Base-by-base conservation (phyloP, 2,888 invertebrate genomes). In the Chromoteleia sp. region DNA sequence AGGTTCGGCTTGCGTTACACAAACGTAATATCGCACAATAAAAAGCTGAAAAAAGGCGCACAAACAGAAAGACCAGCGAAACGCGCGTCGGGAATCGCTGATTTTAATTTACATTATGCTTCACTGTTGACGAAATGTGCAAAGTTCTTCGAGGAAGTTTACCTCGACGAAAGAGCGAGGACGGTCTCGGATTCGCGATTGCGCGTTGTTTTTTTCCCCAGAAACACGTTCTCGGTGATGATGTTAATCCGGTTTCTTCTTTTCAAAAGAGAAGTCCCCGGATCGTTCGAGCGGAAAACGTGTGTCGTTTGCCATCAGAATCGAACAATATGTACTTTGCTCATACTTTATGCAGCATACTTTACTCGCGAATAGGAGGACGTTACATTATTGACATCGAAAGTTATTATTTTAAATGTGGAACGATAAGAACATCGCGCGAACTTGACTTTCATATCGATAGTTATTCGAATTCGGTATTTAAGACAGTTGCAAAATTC, bases 241-340 rank as follows among this genome's bases (percentile, higher is more conserved):
- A 81, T 76, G 75, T 81, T 81, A 81, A 75, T 81, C 80, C 80
- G 80, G 75, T 75, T 81, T 75, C 80, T 81, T 78, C 80, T 71
- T 75, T 75, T 75, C 59, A 67, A 79, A 78, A 74, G 63, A 61
- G 65, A 78, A 74, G 70, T 63, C 67, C 21, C 48, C 54, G 68
- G 48, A 70, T 75, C 61, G 70, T 33, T 80, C 63, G 67, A 74
- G 74, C 68, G 68, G 74, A 70, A 80, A 80, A 74, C 68, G 70
- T 56, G 76, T 75, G 74, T 75, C 74, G 58, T 50, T 75, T 65
- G 65, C 65, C 79, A 67, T 59, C 59, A 68, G 39, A 74, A 73
- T 71, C 30, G 52, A 78, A 58, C 43, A 59, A 65, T 70, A 56
- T 71, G 58, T 41, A 58, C 41, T n/a, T n/a, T n/a, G n/a, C n/a